Base-by-base conservation (phyloP, 2,113 vertebrate species). In the Daubentonia madagascariensis region DNA sequence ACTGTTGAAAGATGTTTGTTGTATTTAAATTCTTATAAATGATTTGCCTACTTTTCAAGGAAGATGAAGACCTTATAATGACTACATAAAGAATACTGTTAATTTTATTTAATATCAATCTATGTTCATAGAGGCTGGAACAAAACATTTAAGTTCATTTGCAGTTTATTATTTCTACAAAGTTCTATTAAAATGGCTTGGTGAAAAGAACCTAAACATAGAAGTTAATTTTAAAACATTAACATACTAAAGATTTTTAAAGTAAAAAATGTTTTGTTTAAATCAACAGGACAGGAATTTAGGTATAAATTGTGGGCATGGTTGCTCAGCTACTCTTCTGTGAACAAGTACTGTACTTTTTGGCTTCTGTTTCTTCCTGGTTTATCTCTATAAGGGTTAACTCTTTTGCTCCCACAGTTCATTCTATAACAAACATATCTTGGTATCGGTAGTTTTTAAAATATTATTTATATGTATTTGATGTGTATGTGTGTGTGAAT, bases 381-480 rank as follows among this genome's bases (percentile, higher is more conserved):
- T 35, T 93, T 88, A 2, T 94, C 75, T 91, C 37, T 61, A 25
- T 73, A 96, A 93, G 72, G 32, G 35, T 93, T 96, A 96, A 98
- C 85, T 57, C 12, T 52, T 96, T 85, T 96, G 91, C 76, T 59
- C 61, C 45, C 8, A 9, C 11, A 73, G n/a, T 80, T 92, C 5
- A 37, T 78, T 93, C 70, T 91, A 16, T 25, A 95, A n/a, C 88
- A 92, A 92, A 73, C 28, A 2, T 61, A 30, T 75, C 45, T 75
- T 91, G 40, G 22, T 48, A 45, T 91, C 54, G 48, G 84, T 35
- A 95, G 20, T 86, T 92, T 89, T 94, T 93, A 96, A 94, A 95
- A 67, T 97, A 97, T 97, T 63, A 48, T 90, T 92, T 81, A 87
- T 93, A 5, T 96, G 72, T 95, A 93, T 90, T 76, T 85, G 45